Evolutionary conservation across 2,113 vertebrate species (phyloP).

Genomic region (Callaeas wilsoni): DNA sequence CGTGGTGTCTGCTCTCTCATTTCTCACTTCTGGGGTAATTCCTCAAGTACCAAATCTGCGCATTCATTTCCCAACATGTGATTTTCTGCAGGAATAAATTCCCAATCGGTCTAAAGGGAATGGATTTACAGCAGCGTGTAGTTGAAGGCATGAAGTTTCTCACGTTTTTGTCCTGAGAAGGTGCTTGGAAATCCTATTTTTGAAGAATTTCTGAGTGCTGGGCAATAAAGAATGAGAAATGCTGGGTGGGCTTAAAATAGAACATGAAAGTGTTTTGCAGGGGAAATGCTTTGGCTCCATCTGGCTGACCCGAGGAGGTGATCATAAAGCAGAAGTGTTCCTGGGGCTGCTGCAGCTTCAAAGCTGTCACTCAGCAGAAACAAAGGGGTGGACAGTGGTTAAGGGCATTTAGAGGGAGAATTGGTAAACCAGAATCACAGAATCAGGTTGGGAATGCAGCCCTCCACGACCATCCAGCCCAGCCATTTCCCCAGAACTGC

Average conservation of each 20-base stretch:
- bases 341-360: neutral
- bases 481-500: neutral
- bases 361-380: neutral
- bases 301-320: neutral
- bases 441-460: neutral
- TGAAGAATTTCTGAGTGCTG: neutral
- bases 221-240: neutral
- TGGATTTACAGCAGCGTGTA: fast-evolving
- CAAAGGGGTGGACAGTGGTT: neutral
- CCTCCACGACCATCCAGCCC: neutral
- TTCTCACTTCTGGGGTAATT: neutral
- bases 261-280: neutral
- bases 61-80: neutral
- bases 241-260: neutral
- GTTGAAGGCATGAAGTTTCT: neutral
- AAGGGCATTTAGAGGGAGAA: neutral
- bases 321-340: neutral
- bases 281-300: neutral
- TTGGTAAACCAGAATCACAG: neutral
- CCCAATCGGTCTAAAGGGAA: fast-evolving
- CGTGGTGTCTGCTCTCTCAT: neutral
- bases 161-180: neutral
- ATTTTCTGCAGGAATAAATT: neutral
- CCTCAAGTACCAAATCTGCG: neutral
- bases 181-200: neutral